Conservation (phyloP, 2,797 vertebrate species). For the Buceros bicornis region DNA sequence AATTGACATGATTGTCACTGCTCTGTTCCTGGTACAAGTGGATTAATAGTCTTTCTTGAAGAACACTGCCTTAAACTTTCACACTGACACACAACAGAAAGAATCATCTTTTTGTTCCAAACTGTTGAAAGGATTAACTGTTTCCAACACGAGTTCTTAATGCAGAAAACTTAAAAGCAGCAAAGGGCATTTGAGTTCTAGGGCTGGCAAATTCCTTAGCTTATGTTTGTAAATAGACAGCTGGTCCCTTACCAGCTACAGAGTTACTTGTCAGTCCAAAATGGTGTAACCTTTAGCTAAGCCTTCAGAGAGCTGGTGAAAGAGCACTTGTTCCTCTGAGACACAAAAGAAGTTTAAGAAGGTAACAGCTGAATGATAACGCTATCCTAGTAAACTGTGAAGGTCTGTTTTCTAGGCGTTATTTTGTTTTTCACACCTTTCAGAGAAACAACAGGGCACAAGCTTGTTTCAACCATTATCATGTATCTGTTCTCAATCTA, state of each 20-base stretch:
- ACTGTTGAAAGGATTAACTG: constrained; percentile 15
- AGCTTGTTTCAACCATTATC: not conserved
- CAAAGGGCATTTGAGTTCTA: not conserved
- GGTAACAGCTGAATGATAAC: not conserved
- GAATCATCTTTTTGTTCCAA: not conserved
- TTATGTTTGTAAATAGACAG: not conserved
- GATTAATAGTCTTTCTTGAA: constrained; percentile 5
- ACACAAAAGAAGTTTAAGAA: not conserved
- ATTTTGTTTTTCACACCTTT: not conserved
- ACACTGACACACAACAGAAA: not conserved
- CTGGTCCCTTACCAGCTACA: not conserved
- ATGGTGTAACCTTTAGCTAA: not conserved
- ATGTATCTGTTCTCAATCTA: not conserved
- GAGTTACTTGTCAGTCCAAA: not conserved
- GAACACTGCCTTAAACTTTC: not conserved
- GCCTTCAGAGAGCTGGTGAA: not conserved
- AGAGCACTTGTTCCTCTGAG: not conserved
- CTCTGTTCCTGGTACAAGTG: constrained; percentile 47
- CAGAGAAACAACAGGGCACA: not conserved
- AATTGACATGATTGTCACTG: not conserved
- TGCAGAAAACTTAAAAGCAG: not conserved
- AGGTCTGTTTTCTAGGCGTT: not conserved
- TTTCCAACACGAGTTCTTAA: not conserved
- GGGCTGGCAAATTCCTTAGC: not conserved
- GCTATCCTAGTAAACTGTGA: not conserved